Base-by-base conservation (phyloP, 2,797 vertebrate genomes). In the Hipposideros larvatus region DNA sequence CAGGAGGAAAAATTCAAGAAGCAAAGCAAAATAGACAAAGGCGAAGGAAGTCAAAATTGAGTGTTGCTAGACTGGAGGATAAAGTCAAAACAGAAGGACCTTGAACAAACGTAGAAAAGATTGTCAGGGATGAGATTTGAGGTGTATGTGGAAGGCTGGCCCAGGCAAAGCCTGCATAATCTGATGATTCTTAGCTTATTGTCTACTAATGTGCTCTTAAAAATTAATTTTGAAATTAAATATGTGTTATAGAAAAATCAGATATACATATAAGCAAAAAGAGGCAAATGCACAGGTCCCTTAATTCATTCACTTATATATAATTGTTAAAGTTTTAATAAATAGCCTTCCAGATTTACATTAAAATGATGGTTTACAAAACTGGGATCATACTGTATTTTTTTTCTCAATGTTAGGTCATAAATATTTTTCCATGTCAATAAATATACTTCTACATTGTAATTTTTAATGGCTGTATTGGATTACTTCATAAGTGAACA, bases 171-270 rank as follows among this genome's bases (percentile, higher is more conserved):
- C 19, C 24, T 82, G 7, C 5, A 22, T 86, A 43, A 53, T 15
- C 26, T 75, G 46, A 43, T 80, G 26, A 59, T 82, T 89, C 6
- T 90, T 43, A 82, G 46, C 82, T 82, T 90, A 21, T 82, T 37
- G 92, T 65, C 41, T 4, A 85, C 53, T 53, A 70, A 83, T 48
- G 8, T 91, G 22, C 22, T 91, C 26, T 88, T 89, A 37, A 46
- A 74, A 61, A 73, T 68, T 63, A 41, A 78, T 34, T 89, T 80
- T 94, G 34, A 83, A 94, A 79, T 71, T 88, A 85, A 51, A 68
- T 89, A 90, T 6, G 21, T 90, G 11, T 74, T 85, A 14, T 87
- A 59, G 53, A 90, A 86, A 92, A 70, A 63, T 43, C 53, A 34
- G 15, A 94, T 73, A 83, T 74, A 73, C 2, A 84, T 31, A 46